Evolutionary conservation across 1,140 invertebrate genomes (phyloP), one percentile per base, ranked within the genome.

Genomic region (Trichonephila inaurata): DNA sequence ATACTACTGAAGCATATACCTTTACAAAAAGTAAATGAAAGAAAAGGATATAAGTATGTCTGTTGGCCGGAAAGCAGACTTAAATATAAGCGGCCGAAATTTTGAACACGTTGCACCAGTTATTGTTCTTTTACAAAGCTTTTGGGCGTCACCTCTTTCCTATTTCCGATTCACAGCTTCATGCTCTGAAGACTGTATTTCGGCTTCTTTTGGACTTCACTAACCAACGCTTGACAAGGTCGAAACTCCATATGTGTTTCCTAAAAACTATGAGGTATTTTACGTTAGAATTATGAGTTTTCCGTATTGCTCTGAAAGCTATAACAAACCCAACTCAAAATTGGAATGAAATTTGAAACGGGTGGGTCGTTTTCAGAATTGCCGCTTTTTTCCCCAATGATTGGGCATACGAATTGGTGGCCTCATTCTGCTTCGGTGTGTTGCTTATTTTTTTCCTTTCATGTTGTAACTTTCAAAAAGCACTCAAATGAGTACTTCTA

Each of bases 51-150:
- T 33, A 77, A 77, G 24, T 28, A 16, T 77, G 69, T 28, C 24
- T 77, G 28, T 77, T 77, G 69, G 33, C 69, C 69, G 69, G 69
- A 77, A 77, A 77, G 69, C 69, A 12, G 28, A 33, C 69, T 77
- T 77, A 77, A 77, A 77, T 77, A 33, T 24, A 77, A 77, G 28
- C 69, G 69, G 28, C 28, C 28, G 69, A 77, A 77, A 77, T 77
- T 77, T 77, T 28, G 28, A 77, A 24, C 69, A 77, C 89, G 89
- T 28, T n/a, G 72, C 72, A 82, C 44, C 18, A 81, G 89, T 87
- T 60, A 92, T 92, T 92, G 91, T 92, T 86, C 91, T 51, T 21
- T 12, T 69, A 92, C 91, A 92, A 92, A 92, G 85, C 58, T 33
- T 44, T 64, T 87, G 81, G 91, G 91, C 91, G 91, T 92, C 33